Base-by-base conservation (phyloP, 2,888 invertebrate genomes). In the Philhelius pedissequus region DNA sequence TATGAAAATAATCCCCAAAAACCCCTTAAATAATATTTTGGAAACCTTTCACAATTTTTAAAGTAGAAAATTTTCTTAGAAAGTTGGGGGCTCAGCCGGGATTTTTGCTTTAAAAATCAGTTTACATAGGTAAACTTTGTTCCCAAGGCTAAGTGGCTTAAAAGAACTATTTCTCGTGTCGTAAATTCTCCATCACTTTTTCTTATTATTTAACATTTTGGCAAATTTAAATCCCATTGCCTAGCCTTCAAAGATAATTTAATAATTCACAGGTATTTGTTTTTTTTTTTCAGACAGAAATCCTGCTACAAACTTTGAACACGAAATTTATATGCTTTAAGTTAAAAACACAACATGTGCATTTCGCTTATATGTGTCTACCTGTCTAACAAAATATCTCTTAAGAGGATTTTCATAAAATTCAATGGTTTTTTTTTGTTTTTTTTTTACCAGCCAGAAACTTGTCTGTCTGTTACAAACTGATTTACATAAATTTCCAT, bases 401-500 rank as follows among this genome's bases (percentile, higher is more conserved):
- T 54, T 54, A 54, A n/a, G 43, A 13, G 35, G 45, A 48, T 80
- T 56, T 27, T 40, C 38, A 60, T 45, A 30, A 70, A 40, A 64
- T 54, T 38, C 22, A 22, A 35, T 22, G 52, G 35, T 11, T 20
- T 56, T 20, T 35, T 56, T 22, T 35, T 58, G 22, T 20, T 58
- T 15, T 3, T 22, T 45, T 60, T n/a, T 50, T 43, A 70, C 54
- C 54, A 64, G 54, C 50, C 32, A 27, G 8, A 70, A 81, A 76
- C 80, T 50, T 58, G 76, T 71, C n/a, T 7, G 13, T 48, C 20
- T 64, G n/a, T 32, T 8, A 40, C 62, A 45, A n/a, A 56, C 20
- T 70, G 27, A 80, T 80, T 80, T 64, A 48, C 62, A 70, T 73
- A 60, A 54, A 71, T 71, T 45, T 35, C 40, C 74, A 56, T 32